Evolutionary conservation across 1,140 invertebrate species (phyloP), one percentile per base, ranked within the genome.

Genomic region (Chrysoperla carnea): DNA sequence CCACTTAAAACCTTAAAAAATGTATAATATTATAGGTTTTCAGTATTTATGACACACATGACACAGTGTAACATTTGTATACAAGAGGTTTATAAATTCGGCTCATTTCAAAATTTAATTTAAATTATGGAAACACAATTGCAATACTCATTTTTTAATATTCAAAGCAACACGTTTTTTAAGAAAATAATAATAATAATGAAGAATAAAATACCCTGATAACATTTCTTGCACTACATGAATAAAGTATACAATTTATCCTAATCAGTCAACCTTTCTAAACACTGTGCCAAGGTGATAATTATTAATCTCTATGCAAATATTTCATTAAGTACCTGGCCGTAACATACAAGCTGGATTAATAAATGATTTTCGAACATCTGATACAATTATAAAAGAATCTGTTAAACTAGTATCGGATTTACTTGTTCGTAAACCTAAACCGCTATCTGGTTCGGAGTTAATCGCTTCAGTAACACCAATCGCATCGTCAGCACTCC

Each of bases 391-490:
- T 1, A 90, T 86, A 65, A 93, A 94, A 28, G 84, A 84, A 51
- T 93, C 90, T 0, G 84, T 88, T 3, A 92, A 68, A 57, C 84
- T 90, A 0, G 85, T 91, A 53, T 91, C 87, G 37, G 84, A 89
- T 66, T 91, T 91, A 56, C 85, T 90, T 1, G 80, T 69, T 31
- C 83, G 68, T 45, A 87, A 68, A 4, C 63, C 67, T 11, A 55
- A 54, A 27, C 52, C 46, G 42, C 54, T 52, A 11, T 59, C 56
- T 46, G 66, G 61, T 6, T 52, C 55, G 27, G 40, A 36, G 8
- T 9, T 11, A 33, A 33, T 33, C 6, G 60, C 53, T 11, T 59
- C 55, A 14, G 60, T 46, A 38, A 56, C 52, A 29, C 50, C 53
- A n/a, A n/a, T n/a, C n/a, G n/a, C n/a, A 47, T 46, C 52, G 28